These are phyloP conservation scores for Sarcophaga rosellei DNA, from an alignment of 2,888 invertebrate genomes.

Conservation along the genomic window DNA sequence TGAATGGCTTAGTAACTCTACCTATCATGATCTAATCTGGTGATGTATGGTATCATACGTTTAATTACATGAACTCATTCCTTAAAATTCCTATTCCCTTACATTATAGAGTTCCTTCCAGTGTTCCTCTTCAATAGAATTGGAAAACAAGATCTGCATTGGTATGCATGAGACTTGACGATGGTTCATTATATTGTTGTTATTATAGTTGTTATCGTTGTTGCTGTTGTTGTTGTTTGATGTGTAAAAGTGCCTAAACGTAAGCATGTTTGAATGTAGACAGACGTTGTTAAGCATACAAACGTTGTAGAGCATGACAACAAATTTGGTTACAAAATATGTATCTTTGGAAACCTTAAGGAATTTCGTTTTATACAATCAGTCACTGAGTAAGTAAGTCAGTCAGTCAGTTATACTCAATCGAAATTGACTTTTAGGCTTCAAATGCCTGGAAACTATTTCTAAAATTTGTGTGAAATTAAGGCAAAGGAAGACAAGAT, in stretches of 20 bases:
- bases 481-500: constrained; percentile 37
- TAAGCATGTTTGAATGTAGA: neutral
- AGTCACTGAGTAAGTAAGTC: neutral
- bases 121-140: too few relatives aligned
- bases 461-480: constrained; percentile 7
- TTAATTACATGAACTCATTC: too few relatives aligned
- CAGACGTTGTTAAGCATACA: neutral
- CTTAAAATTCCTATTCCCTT: too few relatives aligned
- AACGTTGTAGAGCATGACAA: neutral
- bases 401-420: neutral
- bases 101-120: too few relatives aligned
- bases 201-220: neutral
- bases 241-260: neutral
- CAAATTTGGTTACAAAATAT: constrained; percentile 4
- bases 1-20: too few relatives aligned
- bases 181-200: constrained; percentile 27
- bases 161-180: constrained; percentile 40
- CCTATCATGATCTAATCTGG: too few relatives aligned
- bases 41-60: too few relatives aligned
- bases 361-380: constrained; percentile 34
- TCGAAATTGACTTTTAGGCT: constrained; percentile 44
- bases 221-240: neutral
- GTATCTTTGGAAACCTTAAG: constrained; percentile 37
- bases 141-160: neutral
- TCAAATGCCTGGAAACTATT: constrained; percentile 48